Base-by-base conservation (phyloP, 2,113 vertebrate species). In the Hydrochoerus hydrochaeris region DNA sequence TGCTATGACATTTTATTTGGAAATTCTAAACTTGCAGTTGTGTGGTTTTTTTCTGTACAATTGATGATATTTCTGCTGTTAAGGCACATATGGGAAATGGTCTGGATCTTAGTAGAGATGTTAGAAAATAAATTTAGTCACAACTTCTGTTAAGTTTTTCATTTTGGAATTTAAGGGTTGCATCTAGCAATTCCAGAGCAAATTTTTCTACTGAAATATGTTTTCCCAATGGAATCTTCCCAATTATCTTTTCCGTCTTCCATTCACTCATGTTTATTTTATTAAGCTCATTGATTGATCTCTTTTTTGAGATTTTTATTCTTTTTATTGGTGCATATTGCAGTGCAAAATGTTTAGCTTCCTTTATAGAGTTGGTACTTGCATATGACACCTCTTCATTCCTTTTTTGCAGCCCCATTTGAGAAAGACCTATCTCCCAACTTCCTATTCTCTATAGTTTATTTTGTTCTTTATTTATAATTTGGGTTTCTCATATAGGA, bases 201-300 rank as follows among this genome's bases (percentile, higher is more conserved):
- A 11, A 1, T 2, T 93, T 95, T 93, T 49, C 20, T 83, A 46
- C 10, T 24, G 52, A 38, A 82, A 58, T 32, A 57, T 30, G 26
- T 60, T 91, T 91, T 91, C 20, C 20, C 20, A 89, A 38, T 44
- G 65, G 17, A 32, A 81, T 80, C 38, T 63, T 63, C 7, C 35
- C 17, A 63, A 58, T 88, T 81, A 60, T 24, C 14, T 93, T 88
- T 82, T 28, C 41, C 16, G 2, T 41, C 26, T 67, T 82, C 57
- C 6, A 78, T 65, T 85, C 8, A 35, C 49, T 77, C 8, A 67
- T 32, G 26, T 84, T 92, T 84, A 84, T 91, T 98, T 82, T 32
- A 89, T 73, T 67, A 84, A 86, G 4, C 57, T 62, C 60, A 58
- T 10, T 71, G 4, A 85, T 41, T 22, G 26, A 84, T 26, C 10